Conservation (phyloP, 2,113 vertebrate genomes). For the Bubo blakistoni region DNA sequence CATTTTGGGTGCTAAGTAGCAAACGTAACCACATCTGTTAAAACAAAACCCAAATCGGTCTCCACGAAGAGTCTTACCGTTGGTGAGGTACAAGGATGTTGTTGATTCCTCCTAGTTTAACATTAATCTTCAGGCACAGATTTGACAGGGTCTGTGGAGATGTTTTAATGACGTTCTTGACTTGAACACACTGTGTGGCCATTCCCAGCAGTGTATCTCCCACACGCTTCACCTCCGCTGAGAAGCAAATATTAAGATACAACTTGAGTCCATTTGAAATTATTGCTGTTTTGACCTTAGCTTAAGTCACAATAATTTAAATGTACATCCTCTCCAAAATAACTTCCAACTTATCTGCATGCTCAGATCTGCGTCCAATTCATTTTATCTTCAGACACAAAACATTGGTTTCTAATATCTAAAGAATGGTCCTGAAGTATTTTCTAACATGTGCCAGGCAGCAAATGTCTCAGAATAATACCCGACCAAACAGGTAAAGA, state of each 20-base stretch:
- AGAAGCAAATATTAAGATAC: constrained; percentile 12
- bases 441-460: background rate
- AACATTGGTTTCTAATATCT: background rate
- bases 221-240: constrained; percentile 97
- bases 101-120: constrained; percentile 98
- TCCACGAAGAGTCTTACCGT: constrained; percentile 75
- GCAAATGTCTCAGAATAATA: background rate
- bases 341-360: background rate
- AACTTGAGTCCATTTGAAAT: background rate
- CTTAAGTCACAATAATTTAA: background rate
- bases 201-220: constrained; percentile 95
- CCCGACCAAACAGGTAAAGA: background rate
- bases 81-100: constrained; percentile 99
- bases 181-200: constrained; percentile 98
- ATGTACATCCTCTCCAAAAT: background rate
- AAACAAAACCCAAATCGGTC: background rate
- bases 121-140: constrained; percentile 99
- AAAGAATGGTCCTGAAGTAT: background rate
- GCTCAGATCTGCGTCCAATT: background rate
- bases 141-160: constrained; percentile 98
- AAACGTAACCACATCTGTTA: background rate
- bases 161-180: constrained; percentile 99
- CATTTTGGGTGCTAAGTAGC: background rate
- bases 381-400: background rate
- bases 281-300: background rate